phyloP scores from a whole-genome alignment of 2,797 vertebrate species.

The Euphonia xanthogaster region DNA sequence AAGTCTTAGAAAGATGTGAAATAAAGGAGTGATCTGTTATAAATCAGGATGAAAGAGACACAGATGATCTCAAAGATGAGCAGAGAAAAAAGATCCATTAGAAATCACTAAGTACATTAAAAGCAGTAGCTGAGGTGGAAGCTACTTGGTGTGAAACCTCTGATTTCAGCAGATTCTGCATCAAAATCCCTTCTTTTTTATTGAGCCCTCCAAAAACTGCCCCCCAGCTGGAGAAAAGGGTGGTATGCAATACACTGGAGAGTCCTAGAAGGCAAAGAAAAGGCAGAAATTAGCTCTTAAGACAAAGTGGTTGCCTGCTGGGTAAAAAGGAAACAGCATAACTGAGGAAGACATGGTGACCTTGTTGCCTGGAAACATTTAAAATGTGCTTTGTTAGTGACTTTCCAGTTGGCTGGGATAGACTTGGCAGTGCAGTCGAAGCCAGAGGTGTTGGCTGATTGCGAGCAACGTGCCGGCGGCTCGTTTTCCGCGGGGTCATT shows the following conservation, averaged over 20 bases:
- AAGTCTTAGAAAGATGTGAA: not conserved
- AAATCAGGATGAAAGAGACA: not conserved
- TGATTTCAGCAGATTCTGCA: not conserved
- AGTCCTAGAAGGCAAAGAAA: not conserved
- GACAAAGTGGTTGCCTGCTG: not conserved
- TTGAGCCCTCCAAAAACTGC: not conserved
- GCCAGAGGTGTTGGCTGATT: not conserved
- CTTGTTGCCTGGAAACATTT: conserved; percentile 38
- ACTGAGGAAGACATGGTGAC: not conserved
- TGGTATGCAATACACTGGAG: not conserved
- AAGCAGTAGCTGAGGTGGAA: not conserved
- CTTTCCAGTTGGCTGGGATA: not conserved
- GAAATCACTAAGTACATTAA: not conserved
- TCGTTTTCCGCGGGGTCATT: rapidly evolving
- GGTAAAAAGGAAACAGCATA: not conserved
- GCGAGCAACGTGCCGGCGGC: rapidly evolving
- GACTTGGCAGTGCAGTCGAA: not conserved
- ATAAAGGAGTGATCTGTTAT: not conserved
- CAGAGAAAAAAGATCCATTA: not conserved
- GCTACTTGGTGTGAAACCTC: not conserved
- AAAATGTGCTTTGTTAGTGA: not conserved
- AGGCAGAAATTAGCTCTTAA: conserved; percentile 4
- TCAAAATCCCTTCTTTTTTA: not conserved
- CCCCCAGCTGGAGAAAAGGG: not conserved
- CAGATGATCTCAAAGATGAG: not conserved